Percentiles rank a stretch among this genome's conserved stretches.
Evolutionary conservation across 2,797 vertebrate species (phyloP).

Genomic region (Peromyscus eremicus): DNA sequence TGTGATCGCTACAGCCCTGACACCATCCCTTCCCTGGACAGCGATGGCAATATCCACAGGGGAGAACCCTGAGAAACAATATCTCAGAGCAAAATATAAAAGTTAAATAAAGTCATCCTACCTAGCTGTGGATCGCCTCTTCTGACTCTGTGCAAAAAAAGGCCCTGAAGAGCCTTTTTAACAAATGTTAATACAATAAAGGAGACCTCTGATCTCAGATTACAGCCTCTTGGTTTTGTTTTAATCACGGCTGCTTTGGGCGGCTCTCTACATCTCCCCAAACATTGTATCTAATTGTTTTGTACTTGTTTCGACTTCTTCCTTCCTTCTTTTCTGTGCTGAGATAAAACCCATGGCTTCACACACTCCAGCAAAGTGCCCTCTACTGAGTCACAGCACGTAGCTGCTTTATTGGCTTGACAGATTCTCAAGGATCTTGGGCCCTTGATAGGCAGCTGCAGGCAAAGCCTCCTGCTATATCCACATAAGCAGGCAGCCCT

Average conservation of each 20-base stretch:
- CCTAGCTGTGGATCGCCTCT: not conserved
- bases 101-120: not conserved
- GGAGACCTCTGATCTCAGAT: not conserved
- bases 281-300: not conserved
- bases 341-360: not conserved
- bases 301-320: not conserved
- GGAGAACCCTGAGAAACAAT: not conserved
- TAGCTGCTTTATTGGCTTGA: not conserved
- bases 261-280: not conserved
- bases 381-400: not conserved
- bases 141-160: not conserved
- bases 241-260: not conserved
- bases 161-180: not conserved
- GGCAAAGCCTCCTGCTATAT: not conserved
- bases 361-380: not conserved
- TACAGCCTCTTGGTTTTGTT: not conserved
- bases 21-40: not conserved
- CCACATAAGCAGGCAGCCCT: not conserved
- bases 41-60: not conserved
- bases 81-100: not conserved
- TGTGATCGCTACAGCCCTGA: not conserved
- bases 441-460: not conserved
- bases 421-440: not conserved
- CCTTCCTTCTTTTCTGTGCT: not conserved
- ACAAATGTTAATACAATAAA: conserved; percentile 12